A percentile compares a stretch with the other conserved stretches of the same genome.
phyloP scores from a whole-genome alignment of 2,797 vertebrate species.

The Bradypus variegatus region DNA sequence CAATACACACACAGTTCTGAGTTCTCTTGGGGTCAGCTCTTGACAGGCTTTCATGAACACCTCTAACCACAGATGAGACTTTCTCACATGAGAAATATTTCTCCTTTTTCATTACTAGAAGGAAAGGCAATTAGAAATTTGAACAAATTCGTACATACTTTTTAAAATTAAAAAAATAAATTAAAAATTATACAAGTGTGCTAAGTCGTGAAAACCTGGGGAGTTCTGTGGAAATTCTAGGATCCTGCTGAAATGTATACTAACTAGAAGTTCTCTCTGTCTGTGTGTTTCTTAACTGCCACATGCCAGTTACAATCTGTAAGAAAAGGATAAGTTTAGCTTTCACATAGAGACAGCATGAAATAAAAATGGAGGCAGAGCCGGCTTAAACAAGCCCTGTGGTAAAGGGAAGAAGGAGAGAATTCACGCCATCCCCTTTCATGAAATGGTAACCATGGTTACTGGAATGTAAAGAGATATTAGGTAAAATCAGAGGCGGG shows the following conservation, averaged over 20 bases:
- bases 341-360: too few relatives aligned
- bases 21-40: conserved; percentile 1
- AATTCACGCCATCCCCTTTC: too few relatives aligned
- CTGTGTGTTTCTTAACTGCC: not conserved
- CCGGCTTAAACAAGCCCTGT: too few relatives aligned
- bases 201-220: conserved; percentile 13
- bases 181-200: not conserved
- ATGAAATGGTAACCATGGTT: too few relatives aligned
- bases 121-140: not conserved
- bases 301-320: conserved; percentile 6
- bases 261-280: not conserved
- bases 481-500: too few relatives aligned
- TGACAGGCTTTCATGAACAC: not conserved
- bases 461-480: too few relatives aligned
- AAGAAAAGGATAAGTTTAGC: too few relatives aligned
- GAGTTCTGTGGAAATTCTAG: not conserved
- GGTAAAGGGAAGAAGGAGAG: too few relatives aligned
- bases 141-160: not conserved
- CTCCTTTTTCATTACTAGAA: conserved; percentile 12
- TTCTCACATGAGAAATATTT: conserved; percentile 15
- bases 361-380: too few relatives aligned
- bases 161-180: not conserved
- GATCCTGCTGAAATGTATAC: conserved; percentile 28
- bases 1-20: not conserved
- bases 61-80: not conserved